phyloP scores from a whole-genome alignment of 2,888 invertebrate species.

The Trachelus iudaicus region DNA sequence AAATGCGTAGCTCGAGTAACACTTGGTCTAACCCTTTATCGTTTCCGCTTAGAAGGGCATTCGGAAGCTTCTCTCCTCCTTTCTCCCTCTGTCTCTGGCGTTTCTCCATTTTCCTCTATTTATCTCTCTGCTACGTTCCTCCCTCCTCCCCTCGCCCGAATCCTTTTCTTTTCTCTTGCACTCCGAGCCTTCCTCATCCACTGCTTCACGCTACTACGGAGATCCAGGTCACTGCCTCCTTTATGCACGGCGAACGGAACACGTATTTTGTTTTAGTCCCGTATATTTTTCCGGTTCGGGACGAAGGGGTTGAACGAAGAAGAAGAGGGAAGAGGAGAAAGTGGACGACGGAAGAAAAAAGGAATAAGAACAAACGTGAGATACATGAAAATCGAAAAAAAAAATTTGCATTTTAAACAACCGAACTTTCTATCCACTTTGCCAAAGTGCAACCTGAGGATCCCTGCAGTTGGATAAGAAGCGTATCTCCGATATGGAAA shows the following conservation, averaged over 20 bases:
- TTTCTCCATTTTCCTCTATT: conserved; percentile 16
- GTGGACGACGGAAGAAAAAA: neutral
- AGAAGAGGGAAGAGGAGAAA: too few relatives aligned
- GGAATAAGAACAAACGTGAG: neutral
- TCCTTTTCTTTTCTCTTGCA: conserved; percentile 9
- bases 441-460: neutral
- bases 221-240: conserved; percentile 16
- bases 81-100: conserved; percentile 23
- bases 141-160: conserved; percentile 20
- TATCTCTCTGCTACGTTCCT: neutral
- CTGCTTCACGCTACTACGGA: neutral
- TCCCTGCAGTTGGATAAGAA: too few relatives aligned
- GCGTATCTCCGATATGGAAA: too few relatives aligned
- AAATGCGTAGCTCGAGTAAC: conserved; percentile 40
- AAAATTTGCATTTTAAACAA: neutral
- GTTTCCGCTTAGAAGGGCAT: neutral
- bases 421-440: neutral
- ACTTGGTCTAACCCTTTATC: conserved; percentile 4
- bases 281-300: neutral
- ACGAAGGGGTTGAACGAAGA: neutral
- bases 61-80: neutral
- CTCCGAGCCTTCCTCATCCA: neutral
- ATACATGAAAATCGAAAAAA: neutral
- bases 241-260: conserved; percentile 31
- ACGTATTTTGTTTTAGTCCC: conserved; percentile 39